A percentile compares a stretch with the other conserved stretches of the same genome.
phyloP scores from a whole-genome alignment of 2,113 vertebrate genomes.

The Brachirus orientalis region DNA sequence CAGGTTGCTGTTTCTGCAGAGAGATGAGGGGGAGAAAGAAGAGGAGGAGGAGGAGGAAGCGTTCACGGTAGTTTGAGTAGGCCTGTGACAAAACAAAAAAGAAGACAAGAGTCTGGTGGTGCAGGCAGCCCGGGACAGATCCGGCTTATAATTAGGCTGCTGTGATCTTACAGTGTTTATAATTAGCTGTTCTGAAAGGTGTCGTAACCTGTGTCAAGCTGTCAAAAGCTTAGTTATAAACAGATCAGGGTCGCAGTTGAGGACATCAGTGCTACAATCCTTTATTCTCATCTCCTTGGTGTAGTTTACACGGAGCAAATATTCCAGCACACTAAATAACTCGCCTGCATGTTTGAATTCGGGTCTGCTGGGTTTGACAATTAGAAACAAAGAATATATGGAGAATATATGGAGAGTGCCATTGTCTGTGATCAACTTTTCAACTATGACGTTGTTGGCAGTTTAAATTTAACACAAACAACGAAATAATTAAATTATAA shows the following conservation, averaged over 20 bases:
- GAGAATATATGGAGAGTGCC: too few species aligned
- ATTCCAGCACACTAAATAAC: too few species aligned
- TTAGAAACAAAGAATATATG: too few species aligned
- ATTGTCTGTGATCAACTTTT: too few species aligned
- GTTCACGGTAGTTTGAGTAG: conserved; percentile 60
- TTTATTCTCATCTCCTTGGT: conserved; percentile 2
- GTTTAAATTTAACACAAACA: too few species aligned
- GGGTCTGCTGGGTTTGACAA: too few species aligned
- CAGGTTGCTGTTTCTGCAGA: conserved; percentile 75
- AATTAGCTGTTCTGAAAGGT: conserved; percentile 8
- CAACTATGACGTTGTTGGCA: too few species aligned
- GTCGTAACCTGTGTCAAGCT: background rate
- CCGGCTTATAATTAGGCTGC: conserved; percentile 26
- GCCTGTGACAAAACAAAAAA: conserved; percentile 54
- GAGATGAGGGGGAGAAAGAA: conserved; percentile 9
- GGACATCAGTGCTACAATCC: background rate
- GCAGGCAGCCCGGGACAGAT: conserved; percentile 1
- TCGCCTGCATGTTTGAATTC: too few species aligned
- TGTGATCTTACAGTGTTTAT: conserved; percentile 31
- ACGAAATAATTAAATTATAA: too few species aligned
- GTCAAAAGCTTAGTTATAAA: background rate
- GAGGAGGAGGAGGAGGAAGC: conserved; percentile 14
- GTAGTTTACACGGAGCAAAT: too few species aligned
- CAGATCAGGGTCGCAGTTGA: conserved; percentile 3
- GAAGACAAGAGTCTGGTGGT: background rate